These are phyloP conservation scores for Melanotaenia nigrans DNA, from an alignment of 2,797 vertebrate genomes.

Conservation along the genomic window DNA sequence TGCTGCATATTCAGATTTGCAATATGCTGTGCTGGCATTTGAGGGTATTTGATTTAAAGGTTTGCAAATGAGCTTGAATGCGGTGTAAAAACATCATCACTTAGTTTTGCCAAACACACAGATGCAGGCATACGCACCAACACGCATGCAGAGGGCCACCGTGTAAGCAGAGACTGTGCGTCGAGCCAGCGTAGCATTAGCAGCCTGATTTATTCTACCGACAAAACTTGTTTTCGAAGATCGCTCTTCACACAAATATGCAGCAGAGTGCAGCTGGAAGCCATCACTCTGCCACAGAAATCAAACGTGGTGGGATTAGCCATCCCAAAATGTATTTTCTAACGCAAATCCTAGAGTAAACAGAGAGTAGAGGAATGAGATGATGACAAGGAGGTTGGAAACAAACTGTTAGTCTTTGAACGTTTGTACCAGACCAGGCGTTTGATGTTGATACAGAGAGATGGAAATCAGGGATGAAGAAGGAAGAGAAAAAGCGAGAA, in stretches of 20 bases:
- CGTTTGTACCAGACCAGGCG: conserved; percentile 62
- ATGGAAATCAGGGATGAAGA: conserved; percentile 48
- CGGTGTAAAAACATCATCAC: conserved; percentile 75
- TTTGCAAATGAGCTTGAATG: conserved; percentile 80
- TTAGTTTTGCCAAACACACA: conserved; percentile 70
- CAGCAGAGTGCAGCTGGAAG: conserved; percentile 80
- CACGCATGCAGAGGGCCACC: conserved; percentile 74
- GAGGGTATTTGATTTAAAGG: conserved; percentile 75
- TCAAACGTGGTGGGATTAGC: conserved; percentile 78
- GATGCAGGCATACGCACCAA: conserved; percentile 58
- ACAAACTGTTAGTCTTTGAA: conserved; percentile 76
- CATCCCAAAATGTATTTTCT: conserved; percentile 80
- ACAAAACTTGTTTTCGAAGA: conserved; percentile 83
- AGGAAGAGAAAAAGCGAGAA: conserved; percentile 22
- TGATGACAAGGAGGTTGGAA: conserved; percentile 74
- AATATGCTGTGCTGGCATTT: conserved; percentile 61
- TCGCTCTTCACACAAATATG: conserved; percentile 79
- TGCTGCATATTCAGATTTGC: conserved; percentile 65
- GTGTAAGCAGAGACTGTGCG: conserved; percentile 70
- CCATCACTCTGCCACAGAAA: conserved; percentile 77
- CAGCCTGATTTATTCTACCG: conserved; percentile 78
- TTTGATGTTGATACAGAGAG: conserved; percentile 77
- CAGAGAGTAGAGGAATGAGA: conserved; percentile 71
- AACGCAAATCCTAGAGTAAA: conserved; percentile 81
- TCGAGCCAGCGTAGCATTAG: conserved; percentile 76